These are phyloP conservation scores for Drosophila hamatofila DNA, from an alignment of 2,888 invertebrate genomes.

Conservation along the genomic window DNA sequence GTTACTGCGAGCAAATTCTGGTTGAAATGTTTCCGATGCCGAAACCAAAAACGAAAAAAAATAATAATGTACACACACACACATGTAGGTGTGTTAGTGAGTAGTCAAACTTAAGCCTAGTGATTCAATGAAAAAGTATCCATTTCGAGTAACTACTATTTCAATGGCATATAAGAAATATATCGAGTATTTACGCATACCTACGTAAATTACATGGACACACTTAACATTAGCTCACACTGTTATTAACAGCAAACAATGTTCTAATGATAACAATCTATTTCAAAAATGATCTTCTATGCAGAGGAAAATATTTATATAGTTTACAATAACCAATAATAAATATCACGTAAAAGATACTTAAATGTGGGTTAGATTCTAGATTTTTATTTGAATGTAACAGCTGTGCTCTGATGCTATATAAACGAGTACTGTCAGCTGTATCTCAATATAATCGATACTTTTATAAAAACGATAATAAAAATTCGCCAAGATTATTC, in stretches of 20 bases:
- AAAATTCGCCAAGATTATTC: no score
- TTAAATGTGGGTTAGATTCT: background rate
- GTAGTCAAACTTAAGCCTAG: constrained; percentile 25
- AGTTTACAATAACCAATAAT: background rate
- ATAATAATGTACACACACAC: constrained; percentile 1
- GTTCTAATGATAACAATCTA: background rate
- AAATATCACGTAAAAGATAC: background rate
- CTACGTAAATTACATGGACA: background rate
- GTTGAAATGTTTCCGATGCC: constrained; percentile 37
- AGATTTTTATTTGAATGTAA: background rate
- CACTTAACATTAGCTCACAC: constrained; percentile 9
- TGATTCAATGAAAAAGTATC: constrained; percentile 29
- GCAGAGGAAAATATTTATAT: no score
- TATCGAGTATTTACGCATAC: constrained; percentile 3
- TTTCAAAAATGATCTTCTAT: background rate
- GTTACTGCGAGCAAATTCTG: constrained; percentile 42
- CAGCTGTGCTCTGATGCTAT: background rate
- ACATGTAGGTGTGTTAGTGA: constrained; percentile 12
- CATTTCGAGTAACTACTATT: constrained; percentile 24
- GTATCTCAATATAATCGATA: background rate
- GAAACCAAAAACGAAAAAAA: constrained; percentile 20
- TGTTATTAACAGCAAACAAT: constrained; percentile 12
- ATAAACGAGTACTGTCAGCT: constrained; percentile 1
- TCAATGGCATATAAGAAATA: constrained; percentile 8
- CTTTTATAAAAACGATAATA: background rate